Evolutionary conservation across 92 coral and sea anemone species (phyloP).

Genomic region (Zoanthus gigantus): DNA sequence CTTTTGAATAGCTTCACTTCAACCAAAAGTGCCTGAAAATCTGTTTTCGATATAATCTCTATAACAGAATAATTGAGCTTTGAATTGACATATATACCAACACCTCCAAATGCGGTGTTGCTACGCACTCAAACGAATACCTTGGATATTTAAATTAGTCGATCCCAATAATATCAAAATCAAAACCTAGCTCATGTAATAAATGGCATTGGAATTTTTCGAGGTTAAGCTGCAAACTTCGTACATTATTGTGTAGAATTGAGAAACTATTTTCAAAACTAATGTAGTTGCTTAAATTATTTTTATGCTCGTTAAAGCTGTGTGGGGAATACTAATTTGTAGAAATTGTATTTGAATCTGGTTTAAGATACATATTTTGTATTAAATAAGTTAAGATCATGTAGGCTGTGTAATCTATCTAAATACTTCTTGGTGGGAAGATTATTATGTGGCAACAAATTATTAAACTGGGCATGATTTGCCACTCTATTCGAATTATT

Average conservation of each 20-base stretch:
- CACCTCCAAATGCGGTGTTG: conserved; percentile 45
- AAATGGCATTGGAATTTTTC: conserved; percentile 23
- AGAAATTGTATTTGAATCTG: neutral
- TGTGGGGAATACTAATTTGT: conserved; percentile 2
- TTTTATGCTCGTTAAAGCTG: conserved; percentile 16
- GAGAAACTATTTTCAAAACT: conserved; percentile 19
- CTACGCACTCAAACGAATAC: conserved; percentile 32
- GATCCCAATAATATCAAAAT: conserved; percentile 25
- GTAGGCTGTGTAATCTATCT: neutral
- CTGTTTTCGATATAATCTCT: conserved; percentile 23
- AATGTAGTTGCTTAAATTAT: conserved; percentile 11
- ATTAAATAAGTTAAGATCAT: neutral
- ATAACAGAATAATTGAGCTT: conserved; percentile 14
- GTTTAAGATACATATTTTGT: conserved; percentile 5
- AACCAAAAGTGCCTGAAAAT: conserved; percentile 41
- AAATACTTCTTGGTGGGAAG: neutral
- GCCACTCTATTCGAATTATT: neutral
- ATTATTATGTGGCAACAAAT: too few species aligned
- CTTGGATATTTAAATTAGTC: conserved; percentile 23
- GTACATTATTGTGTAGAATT: conserved; percentile 19
- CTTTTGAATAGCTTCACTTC: neutral
- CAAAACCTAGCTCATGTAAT: conserved; percentile 19
- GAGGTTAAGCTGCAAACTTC: conserved; percentile 25
- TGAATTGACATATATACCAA: conserved; percentile 37
- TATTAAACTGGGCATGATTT: neutral